Evolutionary conservation across 2,888 invertebrate species (phyloP), one percentile per base, ranked within the genome.

Genomic region (Drosophila meridiana): DNA sequence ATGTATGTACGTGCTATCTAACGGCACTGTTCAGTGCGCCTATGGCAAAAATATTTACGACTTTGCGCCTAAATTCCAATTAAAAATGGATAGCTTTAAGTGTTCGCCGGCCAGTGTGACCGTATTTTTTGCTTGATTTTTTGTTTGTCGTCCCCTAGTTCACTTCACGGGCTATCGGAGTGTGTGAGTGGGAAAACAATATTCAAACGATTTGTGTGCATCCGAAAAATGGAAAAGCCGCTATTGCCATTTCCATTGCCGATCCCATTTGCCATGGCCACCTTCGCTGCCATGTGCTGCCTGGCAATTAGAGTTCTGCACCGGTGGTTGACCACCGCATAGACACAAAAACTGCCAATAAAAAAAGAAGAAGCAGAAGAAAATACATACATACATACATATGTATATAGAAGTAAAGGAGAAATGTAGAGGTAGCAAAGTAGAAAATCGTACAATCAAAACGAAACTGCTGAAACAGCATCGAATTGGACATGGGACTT

Each of bases 381-480:
- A 34, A 45, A 43, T 38, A 20, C 20, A 14, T 38, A 13, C 3
- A 11, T 40, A 1, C 2, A 34, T 34, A 8, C 9, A 5, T 34
- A 8, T 34, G 8, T 40, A 42, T 4, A 34, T 48, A 36, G 34
- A 50, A 28, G 50, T 34, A 48, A 47, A 4, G 47, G 53, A 48
- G 36, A 58, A 79, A 58, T 65, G 20, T 20, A 20, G 20, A 60
- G 64, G 60, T 55, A 55, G 83, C 60, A 79, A 76, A 68, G 79
- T 81, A 75, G 78, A 87, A 80, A 86, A 78, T 78, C 76, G 89
- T 62, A 88, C 87, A 87, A 88, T 87, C 87, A 88, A 82, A 88
- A 68, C 71, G 81, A 88, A 87, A 85, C 78, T 85, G 87, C 87
- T 88, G 89, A 84, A 84, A 87, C 89, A 87, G 81, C 77, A 80